Conservation (phyloP, 2,888 invertebrate genomes). For the Pyrgus malvae region DNA sequence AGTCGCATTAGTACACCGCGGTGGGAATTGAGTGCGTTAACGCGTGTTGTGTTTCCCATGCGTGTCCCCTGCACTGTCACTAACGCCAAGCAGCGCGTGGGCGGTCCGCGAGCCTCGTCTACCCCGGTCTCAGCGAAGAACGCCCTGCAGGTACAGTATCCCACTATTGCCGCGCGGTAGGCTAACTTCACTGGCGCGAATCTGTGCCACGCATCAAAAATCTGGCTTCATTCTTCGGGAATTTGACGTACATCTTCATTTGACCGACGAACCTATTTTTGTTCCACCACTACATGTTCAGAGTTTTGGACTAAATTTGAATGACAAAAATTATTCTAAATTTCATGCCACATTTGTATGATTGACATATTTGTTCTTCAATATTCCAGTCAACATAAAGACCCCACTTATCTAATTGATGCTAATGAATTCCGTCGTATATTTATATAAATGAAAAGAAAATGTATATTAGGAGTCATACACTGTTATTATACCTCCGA, state of each 20-base stretch:
- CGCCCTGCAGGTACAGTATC: constrained; percentile 84
- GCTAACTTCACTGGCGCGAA: constrained; percentile 33
- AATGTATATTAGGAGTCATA: constrained; percentile 14
- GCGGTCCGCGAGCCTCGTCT: constrained; percentile 79
- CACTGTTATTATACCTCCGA: constrained; percentile 20
- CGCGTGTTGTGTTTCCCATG: constrained; percentile 75
- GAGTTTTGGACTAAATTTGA: too few relatives aligned
- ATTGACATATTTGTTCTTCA: background rate
- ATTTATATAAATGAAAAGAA: constrained; percentile 11
- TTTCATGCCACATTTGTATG: background rate
- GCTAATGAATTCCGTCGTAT: constrained; percentile 13
- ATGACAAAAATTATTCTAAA: background rate
- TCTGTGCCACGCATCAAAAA: constrained; percentile 44
- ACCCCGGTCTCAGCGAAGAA: constrained; percentile 83
- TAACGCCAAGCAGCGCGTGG: constrained; percentile 73
- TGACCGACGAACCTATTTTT: too few relatives aligned
- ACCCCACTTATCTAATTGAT: constrained; percentile 9
- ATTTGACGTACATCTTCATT: background rate
- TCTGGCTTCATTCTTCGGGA: constrained; percentile 15
- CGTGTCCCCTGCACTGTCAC: constrained; percentile 70
- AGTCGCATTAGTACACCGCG: constrained; percentile 35
- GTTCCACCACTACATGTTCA: too few relatives aligned
- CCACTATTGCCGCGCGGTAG: constrained; percentile 76
- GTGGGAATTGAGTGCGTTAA: constrained; percentile 65
- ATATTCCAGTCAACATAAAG: background rate